Percentiles rank a stretch among this genome's conserved stretches.
Evolutionary conservation across 1,140 invertebrate species (phyloP).

Genomic region (Panonychus citri): DNA sequence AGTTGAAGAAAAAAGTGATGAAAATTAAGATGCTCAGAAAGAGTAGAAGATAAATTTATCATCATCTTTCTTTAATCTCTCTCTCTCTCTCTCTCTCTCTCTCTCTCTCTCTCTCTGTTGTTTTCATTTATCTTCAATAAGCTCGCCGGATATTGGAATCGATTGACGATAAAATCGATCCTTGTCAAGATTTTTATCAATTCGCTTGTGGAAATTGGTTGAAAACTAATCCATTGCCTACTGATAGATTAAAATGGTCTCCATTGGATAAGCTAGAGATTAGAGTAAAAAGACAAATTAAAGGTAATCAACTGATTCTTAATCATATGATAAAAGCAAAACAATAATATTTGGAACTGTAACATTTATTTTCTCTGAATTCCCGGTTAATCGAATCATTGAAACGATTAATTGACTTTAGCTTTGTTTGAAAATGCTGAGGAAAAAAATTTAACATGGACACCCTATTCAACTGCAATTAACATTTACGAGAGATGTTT

Average conservation of each 20-base stretch:
- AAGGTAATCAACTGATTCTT: too few species aligned
- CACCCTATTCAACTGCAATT: too few species aligned
- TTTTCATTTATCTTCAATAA: not conserved
- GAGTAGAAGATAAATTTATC: not conserved
- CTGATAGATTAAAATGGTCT: not conserved
- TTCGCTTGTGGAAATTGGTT: conserved; percentile 36
- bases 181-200: conserved; percentile 47
- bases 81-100: not conserved
- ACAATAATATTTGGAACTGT: too few species aligned
- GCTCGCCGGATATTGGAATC: conserved; percentile 11
- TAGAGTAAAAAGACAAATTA: not conserved
- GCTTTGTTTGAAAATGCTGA: too few species aligned
- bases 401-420: too few species aligned
- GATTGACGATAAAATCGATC: conserved; percentile 50
- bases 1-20: too few species aligned
- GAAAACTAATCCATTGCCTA: not conserved
- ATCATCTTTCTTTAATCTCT: too few species aligned
- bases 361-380: too few species aligned
- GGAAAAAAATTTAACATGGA: too few species aligned
- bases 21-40: not conserved
- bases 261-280: not conserved
- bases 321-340: too few species aligned
- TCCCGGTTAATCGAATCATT: too few species aligned
- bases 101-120: not conserved
- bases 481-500: too few species aligned